Percentiles rank a stretch among this genome's conserved stretches.
These are phyloP conservation scores for Mallotus villosus DNA, from an alignment of 2,797 vertebrate genomes.

Conservation along the genomic window DNA sequence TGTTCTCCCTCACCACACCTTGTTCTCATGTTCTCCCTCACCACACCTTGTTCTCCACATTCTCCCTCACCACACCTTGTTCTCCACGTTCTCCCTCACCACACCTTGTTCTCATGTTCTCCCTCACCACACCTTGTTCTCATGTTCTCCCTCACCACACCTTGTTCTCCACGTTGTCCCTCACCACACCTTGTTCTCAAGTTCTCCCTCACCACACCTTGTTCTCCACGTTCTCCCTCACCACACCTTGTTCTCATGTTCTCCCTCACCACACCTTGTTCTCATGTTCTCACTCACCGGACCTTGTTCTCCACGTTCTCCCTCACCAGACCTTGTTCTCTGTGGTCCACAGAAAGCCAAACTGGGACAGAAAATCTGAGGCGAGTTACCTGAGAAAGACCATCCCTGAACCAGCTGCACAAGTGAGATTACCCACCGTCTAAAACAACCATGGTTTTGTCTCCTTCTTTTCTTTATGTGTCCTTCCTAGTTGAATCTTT, in stretches of 20 bases:
- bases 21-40: conserved; percentile 50
- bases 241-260: conserved; percentile 40
- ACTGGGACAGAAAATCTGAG: conserved; percentile 93
- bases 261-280: conserved; percentile 42
- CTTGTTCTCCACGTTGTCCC: conserved; percentile 40
- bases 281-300: conserved; percentile 47
- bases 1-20: conserved; percentile 40
- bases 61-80: conserved; percentile 40
- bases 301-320: conserved; percentile 14
- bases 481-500: background rate
- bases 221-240: conserved; percentile 50
- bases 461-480: background rate
- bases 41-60: conserved; percentile 40
- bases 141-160: conserved; percentile 44
- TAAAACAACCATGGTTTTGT: background rate
- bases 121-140: conserved; percentile 45
- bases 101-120: conserved; percentile 37
- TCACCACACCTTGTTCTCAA: conserved; percentile 48
- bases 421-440: conserved; percentile 45
- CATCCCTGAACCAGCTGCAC: conserved; percentile 49
- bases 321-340: conserved; percentile 47
- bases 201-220: conserved; percentile 41
- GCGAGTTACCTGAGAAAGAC: conserved; percentile 54
- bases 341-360: conserved; percentile 91
- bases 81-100: conserved; percentile 50